Evolutionary conservation across 2,797 vertebrate species (phyloP).

Genomic region (Macroramphosus scolopax): DNA sequence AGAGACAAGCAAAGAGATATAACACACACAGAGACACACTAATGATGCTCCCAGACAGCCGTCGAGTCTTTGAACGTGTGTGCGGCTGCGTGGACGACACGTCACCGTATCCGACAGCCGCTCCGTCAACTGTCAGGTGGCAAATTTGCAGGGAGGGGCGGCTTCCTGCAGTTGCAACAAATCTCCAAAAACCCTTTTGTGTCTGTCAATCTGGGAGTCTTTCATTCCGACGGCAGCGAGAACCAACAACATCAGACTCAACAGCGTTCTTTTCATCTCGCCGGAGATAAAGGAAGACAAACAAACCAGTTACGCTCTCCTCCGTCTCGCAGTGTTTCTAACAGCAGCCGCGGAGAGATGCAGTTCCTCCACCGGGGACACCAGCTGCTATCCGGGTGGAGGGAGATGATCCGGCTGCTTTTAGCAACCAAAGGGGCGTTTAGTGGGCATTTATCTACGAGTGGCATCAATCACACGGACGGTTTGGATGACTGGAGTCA

Average conservation of each 20-base stretch:
- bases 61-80: conserved; percentile 69
- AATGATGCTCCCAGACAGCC: conserved; percentile 75
- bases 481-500: not conserved
- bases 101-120: conserved; percentile 64
- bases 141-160: conserved; percentile 71
- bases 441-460: not conserved
- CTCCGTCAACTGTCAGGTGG: conserved; percentile 78
- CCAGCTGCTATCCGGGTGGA: too few species aligned
- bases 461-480: not conserved
- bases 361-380: too few species aligned
- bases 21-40: conserved; percentile 64
- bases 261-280: conserved; percentile 50
- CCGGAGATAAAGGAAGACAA: conserved; percentile 56
- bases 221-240: conserved; percentile 67
- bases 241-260: conserved; percentile 65
- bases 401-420: conserved; percentile 23
- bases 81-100: conserved; percentile 46
- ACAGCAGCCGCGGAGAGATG: not conserved
- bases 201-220: conserved; percentile 67
- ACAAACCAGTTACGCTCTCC: conserved; percentile 53
- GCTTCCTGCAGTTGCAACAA: conserved; percentile 72
- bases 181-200: conserved; percentile 74
- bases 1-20: conserved; percentile 49
- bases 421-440: conserved; percentile 19
- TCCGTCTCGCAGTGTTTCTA: conserved; percentile 21